A percentile compares a stretch with the other conserved stretches of the same genome.
These are phyloP conservation scores for Oreochromis tanganicae DNA, from an alignment of 2,113 vertebrate genomes.

Conservation along the genomic window DNA sequence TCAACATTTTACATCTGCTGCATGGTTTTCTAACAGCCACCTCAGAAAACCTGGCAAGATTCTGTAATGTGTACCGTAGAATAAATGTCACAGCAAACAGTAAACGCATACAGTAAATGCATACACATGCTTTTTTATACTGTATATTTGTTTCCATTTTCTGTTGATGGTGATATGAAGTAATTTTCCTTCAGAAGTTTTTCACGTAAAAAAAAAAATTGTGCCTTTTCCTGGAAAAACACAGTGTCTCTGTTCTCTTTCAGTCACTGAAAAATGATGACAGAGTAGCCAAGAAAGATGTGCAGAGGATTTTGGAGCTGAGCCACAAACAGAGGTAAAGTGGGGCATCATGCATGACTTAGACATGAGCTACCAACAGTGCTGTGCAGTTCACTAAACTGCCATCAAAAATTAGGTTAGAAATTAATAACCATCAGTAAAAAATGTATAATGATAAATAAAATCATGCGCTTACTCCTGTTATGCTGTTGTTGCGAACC, in stretches of 20 bases:
- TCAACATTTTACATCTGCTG: slow-evolving; percentile 4
- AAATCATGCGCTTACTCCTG: neutral
- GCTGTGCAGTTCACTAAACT: neutral
- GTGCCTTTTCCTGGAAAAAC: neutral
- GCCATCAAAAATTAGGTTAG: neutral
- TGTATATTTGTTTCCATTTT: neutral
- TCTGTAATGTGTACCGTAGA: neutral
- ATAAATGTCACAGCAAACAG: neutral
- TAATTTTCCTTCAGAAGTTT: neutral
- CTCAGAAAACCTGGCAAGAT: neutral
- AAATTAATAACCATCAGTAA: neutral
- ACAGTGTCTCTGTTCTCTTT: slow-evolving; percentile 27
- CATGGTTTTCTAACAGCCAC: neutral
- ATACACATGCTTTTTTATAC: neutral
- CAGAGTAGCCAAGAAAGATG: slow-evolving; percentile 84
- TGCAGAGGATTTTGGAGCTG: slow-evolving; percentile 90
- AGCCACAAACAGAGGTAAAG: slow-evolving; percentile 93
- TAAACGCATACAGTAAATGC: neutral
- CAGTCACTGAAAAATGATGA: slow-evolving; percentile 91
- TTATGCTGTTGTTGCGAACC: neutral
- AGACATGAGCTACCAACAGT: neutral
- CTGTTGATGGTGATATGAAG: neutral
- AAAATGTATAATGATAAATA: neutral
- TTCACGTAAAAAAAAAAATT: neutral
- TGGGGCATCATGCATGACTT: neutral